phyloP scores from a whole-genome alignment of 2,113 vertebrate species.

The Pachypanchax playfairii region DNA sequence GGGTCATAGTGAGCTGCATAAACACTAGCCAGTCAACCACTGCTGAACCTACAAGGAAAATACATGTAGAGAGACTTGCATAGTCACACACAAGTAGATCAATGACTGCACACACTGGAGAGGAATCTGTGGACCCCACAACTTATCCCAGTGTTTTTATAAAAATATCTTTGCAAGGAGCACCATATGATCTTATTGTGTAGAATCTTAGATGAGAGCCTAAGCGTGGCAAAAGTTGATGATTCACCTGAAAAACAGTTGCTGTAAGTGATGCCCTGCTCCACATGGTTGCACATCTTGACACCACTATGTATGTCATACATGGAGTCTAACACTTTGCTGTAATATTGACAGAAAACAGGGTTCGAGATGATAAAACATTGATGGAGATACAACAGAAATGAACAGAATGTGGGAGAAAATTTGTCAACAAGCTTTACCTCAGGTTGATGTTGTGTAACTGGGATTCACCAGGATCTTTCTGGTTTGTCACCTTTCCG shows the following conservation, averaged over 20 bases:
- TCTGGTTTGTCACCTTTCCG: slow-evolving; percentile 61
- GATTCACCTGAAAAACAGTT: slow-evolving; percentile 91
- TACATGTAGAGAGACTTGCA: too few relatives aligned
- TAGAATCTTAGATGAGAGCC: neutral
- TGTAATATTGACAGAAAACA: slow-evolving; percentile 43
- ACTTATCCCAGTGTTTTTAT: too few relatives aligned
- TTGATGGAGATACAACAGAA: too few relatives aligned
- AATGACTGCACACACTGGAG: too few relatives aligned
- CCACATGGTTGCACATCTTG: slow-evolving; percentile 83
- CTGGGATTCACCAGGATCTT: slow-evolving; percentile 71
- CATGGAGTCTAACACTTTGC: slow-evolving; percentile 91
- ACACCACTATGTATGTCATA: slow-evolving; percentile 86
- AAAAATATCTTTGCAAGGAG: too few relatives aligned
- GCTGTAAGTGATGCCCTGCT: slow-evolving; percentile 90
- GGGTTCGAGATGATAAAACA: neutral
- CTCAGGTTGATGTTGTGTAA: slow-evolving; percentile 86
- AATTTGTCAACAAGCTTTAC: slow-evolving; percentile 67
- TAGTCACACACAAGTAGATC: too few relatives aligned
- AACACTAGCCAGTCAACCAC: slow-evolving; percentile 96
- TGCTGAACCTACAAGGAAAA: slow-evolving; percentile 83
- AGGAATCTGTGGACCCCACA: too few relatives aligned
- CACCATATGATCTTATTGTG: neutral
- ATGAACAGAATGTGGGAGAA: neutral
- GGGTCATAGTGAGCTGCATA: slow-evolving; percentile 80
- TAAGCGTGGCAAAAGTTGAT: neutral